Base-by-base conservation (phyloP, 2,888 invertebrate genomes). In the Drosophila cracens region DNA sequence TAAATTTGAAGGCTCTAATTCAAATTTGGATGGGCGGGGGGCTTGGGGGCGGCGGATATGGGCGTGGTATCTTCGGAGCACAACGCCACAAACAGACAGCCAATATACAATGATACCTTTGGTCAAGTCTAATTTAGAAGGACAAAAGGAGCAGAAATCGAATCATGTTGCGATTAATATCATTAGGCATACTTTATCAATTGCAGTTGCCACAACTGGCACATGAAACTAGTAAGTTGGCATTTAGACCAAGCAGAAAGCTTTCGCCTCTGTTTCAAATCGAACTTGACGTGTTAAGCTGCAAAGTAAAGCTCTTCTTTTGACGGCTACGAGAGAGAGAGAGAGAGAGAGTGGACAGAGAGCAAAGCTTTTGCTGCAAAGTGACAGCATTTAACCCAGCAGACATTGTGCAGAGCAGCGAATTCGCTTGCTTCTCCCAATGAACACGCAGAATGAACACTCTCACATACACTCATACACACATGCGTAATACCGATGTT, bases 291-390 rank as follows among this genome's bases (percentile, higher is more conserved):
- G 57, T 36, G 18, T 2, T 33, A 43, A 36, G 43, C 34, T 59
- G 53, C 21, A 52, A 48, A 4, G 25, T 51, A 71, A 46, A 72
- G 61, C 78, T 75, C 43, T 8, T 0, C 8, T 16, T 51, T 51
- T 51, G 65, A 58, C 72, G 65, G 77, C 29, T 52, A 40, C 2
- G 4, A n/a, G 21, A 21, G 21, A 11, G 53, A 31, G 48, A 4
- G 48, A 4, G 57, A 27, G 25, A 4, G 27, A 25, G 8, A 29
- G 56, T 25, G 25, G 8, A 58, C 29, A 21, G 38, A 21, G 49
- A 54, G 27, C 10, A 10, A 38, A 73, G 81, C 81, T 72, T 79
- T 70, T 2, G 68, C 81, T 77, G 81, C 74, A 81, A 81, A 77
- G 62, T 31, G n/a, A 29, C 29, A 34, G 53, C 36, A 49, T 36